Base-by-base conservation (phyloP, 2,888 invertebrate species). In the Hydrotaea cyrtoneurina region DNA sequence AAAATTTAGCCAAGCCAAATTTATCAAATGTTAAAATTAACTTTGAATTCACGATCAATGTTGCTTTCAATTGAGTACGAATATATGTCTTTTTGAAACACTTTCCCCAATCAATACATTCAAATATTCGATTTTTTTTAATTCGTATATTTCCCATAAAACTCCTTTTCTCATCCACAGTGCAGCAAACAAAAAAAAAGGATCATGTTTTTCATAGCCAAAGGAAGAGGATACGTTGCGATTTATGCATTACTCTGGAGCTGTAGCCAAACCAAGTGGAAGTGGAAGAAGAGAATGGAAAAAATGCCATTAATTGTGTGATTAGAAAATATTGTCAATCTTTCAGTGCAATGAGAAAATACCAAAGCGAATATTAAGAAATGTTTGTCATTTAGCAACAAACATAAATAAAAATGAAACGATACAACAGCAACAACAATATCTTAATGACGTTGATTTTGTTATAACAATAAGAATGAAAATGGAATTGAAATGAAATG, bases 271-370 rank as follows among this genome's bases (percentile, higher is more conserved):
- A 26, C 23, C 23, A 26, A 59, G 59, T 59, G 59, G 15, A 59
- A 59, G 26, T 23, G 59, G 26, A 26, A 62, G 19, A 50, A 17
- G 50, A 46, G 23, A 50, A 43, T 10, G 26, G 11, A 23, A 26
- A n/a, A 26, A 26, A 57, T 71, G 26, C 15, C 43, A 71, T 71
- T 78, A 78, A 78, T 78, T 59, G 59, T 19, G 13, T 13, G 71
- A 50, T 71, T 55, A 71, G 69, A 50, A 76, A 78, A 78, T 11
- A 66, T 11, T 59, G 57, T 59, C 57, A 69, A 69, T 78, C n/a
- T 43, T 23, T 11, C 10, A 1, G 26, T 39, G 15, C 23, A 66
- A 66, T 5, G 55, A 77, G n/a, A 36, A 57, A 55, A 66, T 50
- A 11, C 46, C 17, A 64, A 15, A 53, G 10, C 15, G 17, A 64